phyloP scores from a whole-genome alignment of 1,140 invertebrate genomes.

The Drosophila pachea region DNA sequence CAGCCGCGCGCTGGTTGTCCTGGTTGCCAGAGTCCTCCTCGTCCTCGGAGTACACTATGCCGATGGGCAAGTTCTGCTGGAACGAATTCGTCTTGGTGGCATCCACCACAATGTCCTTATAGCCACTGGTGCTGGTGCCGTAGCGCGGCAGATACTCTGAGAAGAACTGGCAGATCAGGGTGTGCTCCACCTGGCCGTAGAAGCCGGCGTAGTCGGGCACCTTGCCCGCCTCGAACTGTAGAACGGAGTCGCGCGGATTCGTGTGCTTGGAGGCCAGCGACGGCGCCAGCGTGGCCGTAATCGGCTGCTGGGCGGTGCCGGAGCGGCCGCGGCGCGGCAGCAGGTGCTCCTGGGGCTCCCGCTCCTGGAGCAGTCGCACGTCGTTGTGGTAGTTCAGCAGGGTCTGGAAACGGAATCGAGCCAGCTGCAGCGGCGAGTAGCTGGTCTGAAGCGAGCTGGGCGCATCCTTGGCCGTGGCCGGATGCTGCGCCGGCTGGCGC shows the following conservation, averaged over 20 bases:
- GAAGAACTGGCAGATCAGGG: constrained; percentile 46
- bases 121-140: constrained; percentile 47
- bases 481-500: constrained; percentile 8
- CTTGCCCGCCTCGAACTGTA: constrained; percentile 8
- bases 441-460: not conserved
- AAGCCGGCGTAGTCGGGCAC: constrained; percentile 52
- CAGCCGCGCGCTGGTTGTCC: not conserved
- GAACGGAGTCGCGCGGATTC: constrained; percentile 43
- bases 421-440: constrained; percentile 32
- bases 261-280: constrained; percentile 25
- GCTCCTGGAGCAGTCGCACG: constrained; percentile 14
- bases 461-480: constrained; percentile 9
- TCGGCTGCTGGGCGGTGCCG: not conserved
- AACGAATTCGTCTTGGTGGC: constrained; percentile 45
- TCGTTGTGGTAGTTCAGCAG: constrained; percentile 29
- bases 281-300: not conserved
- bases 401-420: constrained; percentile 32
- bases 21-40: constrained; percentile 33
- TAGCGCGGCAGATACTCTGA: constrained; percentile 55
- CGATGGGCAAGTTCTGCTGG: constrained; percentile 63
- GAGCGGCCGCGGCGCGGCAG: constrained; percentile 30
- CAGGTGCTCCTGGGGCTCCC: constrained; percentile 15
- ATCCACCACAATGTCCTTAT: constrained; percentile 53
- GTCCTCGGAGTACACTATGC: constrained; percentile 48
- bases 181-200: constrained; percentile 37